Evolutionary conservation across 2,888 invertebrate genomes (phyloP).

Genomic region (Cinara cedri): DNA sequence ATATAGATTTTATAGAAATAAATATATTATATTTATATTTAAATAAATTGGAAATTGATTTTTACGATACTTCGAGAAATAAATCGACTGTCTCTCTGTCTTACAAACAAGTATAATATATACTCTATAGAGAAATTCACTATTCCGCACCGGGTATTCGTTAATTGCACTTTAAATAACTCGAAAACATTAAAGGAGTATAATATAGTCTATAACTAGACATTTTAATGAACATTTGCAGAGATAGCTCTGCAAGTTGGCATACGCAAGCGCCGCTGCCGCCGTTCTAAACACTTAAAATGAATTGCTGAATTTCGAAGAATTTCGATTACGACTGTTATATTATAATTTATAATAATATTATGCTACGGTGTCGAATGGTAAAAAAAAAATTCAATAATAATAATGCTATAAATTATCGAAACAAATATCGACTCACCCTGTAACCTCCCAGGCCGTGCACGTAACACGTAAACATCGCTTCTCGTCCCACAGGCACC

Average conservation of each 20-base stretch:
- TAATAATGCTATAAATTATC: not conserved
- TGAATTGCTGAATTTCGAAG: slow-evolving; percentile 6
- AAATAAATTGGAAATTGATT: not conserved
- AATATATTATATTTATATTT: too few relatives aligned
- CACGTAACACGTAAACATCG: slow-evolving; percentile 84
- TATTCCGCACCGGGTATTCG: not conserved
- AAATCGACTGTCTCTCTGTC: not conserved
- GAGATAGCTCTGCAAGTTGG: not conserved
- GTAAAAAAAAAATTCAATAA: too few relatives aligned
- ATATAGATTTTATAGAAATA: too few relatives aligned
- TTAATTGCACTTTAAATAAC: slow-evolving; percentile 32
- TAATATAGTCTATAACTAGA: slow-evolving; percentile 16
- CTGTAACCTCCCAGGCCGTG: slow-evolving; percentile 87
- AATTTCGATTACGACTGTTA: not conserved
- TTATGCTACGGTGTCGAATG: too few relatives aligned
- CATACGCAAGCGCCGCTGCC: not conserved
- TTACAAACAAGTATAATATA: slow-evolving; percentile 3
- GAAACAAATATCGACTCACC: slow-evolving; percentile 68
- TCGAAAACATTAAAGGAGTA: slow-evolving; percentile 35
- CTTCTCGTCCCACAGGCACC: slow-evolving; percentile 83
- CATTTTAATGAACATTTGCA: slow-evolving; percentile 13
- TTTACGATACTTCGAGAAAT: slow-evolving; percentile 1
- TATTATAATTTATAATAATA: too few relatives aligned
- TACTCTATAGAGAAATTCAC: too few relatives aligned
- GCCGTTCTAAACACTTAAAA: not conserved